Evolutionary conservation across 2,113 vertebrate genomes (phyloP), one percentile per base, ranked within the genome.

Genomic region (Leucopsar rothschildi): DNA sequence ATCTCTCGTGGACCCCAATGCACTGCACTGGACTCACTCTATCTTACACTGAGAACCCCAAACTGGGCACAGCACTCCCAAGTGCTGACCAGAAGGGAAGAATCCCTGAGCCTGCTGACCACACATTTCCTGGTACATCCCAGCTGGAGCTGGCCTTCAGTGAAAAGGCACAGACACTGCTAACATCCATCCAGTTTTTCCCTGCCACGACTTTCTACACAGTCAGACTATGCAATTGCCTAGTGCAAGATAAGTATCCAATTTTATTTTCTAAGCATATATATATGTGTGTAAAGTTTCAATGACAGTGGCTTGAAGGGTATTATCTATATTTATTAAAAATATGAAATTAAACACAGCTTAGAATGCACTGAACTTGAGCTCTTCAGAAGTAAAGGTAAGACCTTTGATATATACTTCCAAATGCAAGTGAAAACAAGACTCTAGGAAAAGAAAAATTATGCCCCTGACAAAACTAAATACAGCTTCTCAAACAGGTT

Each of bases 1-100:
- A 22, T 6, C 24, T 1, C 0, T 18, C 15, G 3, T 14, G 31
- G 55, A 53, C 6, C 27, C 27, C 24, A 16, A 1, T 15, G 71
- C 6, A 22, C 55, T 83, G n/a, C 40, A 15, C 37, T 19, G 56
- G 70, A 78, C 15, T 63, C 45, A 35, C n/a, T 65, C 23, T 28
- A 0, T 23, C 27, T 19, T 13, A 14, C 20, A 55, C 9, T 1
- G 0, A 45, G 31, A 82, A 59, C 19, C 39, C 52, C 61, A 27
- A 89, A 27, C 5, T 37, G 57, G 25, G 19, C 42, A 40, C 37
- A 56, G 45, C 31, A 33, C 35, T 75, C 61, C 52, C 55, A 77
- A 47, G 64, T 3, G 33, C 33, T 70, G 60, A 65, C 12, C 4
- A 33, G 31, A 63, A 11, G 5, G 9, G 35, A 65, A 52, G 12